phyloP scores from a whole-genome alignment of 1,140 invertebrate genomes.

The Eurosta solidaginis region DNA sequence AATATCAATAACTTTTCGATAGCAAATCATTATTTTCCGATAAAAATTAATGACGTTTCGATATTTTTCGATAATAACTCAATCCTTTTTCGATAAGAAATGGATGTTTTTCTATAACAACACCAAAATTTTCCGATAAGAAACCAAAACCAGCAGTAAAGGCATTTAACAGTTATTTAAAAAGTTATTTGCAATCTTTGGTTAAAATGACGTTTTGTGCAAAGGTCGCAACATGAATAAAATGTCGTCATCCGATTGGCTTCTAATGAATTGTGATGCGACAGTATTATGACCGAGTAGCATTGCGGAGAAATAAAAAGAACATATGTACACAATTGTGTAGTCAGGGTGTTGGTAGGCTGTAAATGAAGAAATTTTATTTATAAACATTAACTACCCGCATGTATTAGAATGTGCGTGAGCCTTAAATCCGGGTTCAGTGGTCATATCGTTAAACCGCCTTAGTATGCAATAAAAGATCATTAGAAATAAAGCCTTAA shows the following conservation, averaged over 20 bases:
- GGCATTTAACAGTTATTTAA: too few relatives aligned
- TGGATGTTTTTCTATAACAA: too few relatives aligned
- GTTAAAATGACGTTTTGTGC: not conserved
- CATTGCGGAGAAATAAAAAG: not conserved
- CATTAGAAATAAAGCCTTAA: conserved; percentile 51
- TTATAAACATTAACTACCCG: not conserved
- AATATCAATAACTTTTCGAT: too few relatives aligned
- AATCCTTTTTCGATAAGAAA: too few relatives aligned
- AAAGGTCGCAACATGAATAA: not conserved
- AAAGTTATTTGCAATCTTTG: too few relatives aligned
- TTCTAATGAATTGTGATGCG: not conserved
- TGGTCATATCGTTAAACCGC: conserved; percentile 59
- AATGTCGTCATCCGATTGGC: not conserved
- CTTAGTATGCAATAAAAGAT: conserved; percentile 53
- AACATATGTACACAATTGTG: not conserved
- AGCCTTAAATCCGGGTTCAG: not conserved
- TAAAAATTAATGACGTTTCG: too few relatives aligned
- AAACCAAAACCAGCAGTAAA: too few relatives aligned
- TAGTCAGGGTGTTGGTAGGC: not conserved
- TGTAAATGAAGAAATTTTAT: not conserved
- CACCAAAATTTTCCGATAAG: too few relatives aligned
- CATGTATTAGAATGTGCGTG: not conserved
- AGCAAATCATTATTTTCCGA: too few relatives aligned
- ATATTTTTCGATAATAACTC: too few relatives aligned
- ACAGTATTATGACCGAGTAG: not conserved